phyloP scores from a whole-genome alignment of 1,140 invertebrate genomes.

The Magallana gigas region DNA sequence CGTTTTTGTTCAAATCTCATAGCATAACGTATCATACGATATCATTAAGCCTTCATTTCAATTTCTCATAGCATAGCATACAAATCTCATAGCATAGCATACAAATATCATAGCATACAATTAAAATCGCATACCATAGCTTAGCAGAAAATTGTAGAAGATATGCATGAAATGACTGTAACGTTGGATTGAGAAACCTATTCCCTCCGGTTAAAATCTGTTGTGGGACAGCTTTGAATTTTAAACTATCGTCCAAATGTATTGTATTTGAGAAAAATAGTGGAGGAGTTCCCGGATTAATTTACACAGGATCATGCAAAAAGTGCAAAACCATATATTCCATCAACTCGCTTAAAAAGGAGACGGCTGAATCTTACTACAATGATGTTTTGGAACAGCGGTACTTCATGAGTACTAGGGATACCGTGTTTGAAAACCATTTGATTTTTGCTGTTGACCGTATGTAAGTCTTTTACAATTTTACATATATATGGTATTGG shows the following conservation, averaged over 20 bases:
- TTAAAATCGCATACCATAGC: too few species aligned
- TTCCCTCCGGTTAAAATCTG: constrained; percentile 5
- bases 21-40: too few species aligned
- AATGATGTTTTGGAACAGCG: constrained; percentile 15
- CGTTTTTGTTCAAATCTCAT: too few species aligned
- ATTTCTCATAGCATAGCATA: too few species aligned
- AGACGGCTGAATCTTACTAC: not conserved
- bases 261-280: not conserved
- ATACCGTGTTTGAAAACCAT: constrained; percentile 8
- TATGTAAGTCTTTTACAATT: not conserved
- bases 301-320: not conserved
- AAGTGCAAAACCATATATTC: not conserved
- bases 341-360: not conserved
- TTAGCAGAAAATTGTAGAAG: too few species aligned
- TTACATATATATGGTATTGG: not conserved
- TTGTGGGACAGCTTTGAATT: not conserved
- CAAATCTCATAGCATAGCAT: too few species aligned
- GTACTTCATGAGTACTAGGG: constrained; percentile 24
- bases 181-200: constrained; percentile 12
- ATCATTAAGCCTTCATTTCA: too few species aligned
- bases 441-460: constrained; percentile 4
- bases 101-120: too few species aligned
- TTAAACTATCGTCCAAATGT: not conserved
- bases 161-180: too few species aligned
- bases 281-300: not conserved